Percentiles rank a stretch among this genome's conserved stretches.
Evolutionary conservation across 2,113 vertebrate genomes (phyloP).

Genomic region (Casuarius casuarius): DNA sequence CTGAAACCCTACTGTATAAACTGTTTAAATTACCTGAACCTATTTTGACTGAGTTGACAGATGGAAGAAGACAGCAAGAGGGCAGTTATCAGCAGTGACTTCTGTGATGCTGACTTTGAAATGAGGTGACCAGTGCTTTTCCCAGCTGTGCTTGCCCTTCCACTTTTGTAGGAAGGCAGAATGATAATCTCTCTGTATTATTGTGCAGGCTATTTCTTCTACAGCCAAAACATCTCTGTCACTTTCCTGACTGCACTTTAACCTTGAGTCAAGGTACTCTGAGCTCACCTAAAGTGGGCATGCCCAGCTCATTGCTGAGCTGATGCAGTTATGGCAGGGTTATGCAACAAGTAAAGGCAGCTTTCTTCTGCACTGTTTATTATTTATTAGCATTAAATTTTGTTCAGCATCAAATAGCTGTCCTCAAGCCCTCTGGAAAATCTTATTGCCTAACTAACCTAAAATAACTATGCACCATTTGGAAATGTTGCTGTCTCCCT

Average conservation of each 20-base stretch:
- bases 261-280: not conserved
- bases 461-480: not conserved
- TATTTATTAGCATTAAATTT: not conserved
- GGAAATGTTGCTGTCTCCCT: not conserved
- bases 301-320: not conserved
- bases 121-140: not conserved
- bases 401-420: not conserved
- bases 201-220: not conserved
- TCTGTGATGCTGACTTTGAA: not conserved
- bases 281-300: not conserved
- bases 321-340: not conserved
- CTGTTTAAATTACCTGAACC: conserved; percentile 1
- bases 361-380: not conserved
- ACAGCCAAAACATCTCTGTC: not conserved
- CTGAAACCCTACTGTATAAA: not conserved
- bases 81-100: not conserved
- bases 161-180: not conserved
- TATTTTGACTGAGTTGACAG: conserved; percentile 14
- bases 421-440: not conserved
- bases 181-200: not conserved
- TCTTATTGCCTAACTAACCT: not conserved
- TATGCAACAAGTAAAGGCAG: not conserved
- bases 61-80: not conserved
- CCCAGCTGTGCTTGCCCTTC: not conserved
- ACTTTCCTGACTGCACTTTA: not conserved